Percentiles rank a stretch among this genome's conserved stretches.
These are phyloP conservation scores for Poecilia picta DNA, from an alignment of 2,797 vertebrate species.

Conservation along the genomic window DNA sequence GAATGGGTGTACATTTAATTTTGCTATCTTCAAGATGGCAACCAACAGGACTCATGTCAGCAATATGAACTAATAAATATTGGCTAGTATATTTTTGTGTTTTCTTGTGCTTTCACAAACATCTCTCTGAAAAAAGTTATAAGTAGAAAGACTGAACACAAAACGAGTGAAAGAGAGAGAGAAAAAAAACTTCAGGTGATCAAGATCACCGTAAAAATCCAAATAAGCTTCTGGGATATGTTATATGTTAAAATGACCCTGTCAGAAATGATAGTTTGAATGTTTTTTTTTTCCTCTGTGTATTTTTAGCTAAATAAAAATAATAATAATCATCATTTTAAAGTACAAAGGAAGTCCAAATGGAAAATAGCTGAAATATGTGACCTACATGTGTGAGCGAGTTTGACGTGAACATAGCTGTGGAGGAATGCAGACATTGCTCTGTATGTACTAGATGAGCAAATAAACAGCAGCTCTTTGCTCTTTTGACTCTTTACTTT, in stretches of 20 bases:
- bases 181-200: not conserved
- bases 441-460: conserved; percentile 5
- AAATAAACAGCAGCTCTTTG: conserved; percentile 3
- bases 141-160: not conserved
- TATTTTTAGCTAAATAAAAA: not conserved
- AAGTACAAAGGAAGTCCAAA: no score
- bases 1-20: not conserved
- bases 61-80: not conserved
- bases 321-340: no score
- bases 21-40: not conserved
- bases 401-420: not conserved
- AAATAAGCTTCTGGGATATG: not conserved
- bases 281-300: not conserved
- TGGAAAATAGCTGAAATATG: not conserved
- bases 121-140: not conserved
- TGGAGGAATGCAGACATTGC: conserved; percentile 3
- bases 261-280: not conserved
- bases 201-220: not conserved
- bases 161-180: not conserved
- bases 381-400: not conserved
- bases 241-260: not conserved
- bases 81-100: not conserved
- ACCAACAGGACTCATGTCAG: not conserved
- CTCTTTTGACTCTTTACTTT: conserved; percentile 14
- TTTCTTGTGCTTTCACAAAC: not conserved